Conservation (phyloP, 2,797 vertebrate species). For the Channallabes apus region DNA sequence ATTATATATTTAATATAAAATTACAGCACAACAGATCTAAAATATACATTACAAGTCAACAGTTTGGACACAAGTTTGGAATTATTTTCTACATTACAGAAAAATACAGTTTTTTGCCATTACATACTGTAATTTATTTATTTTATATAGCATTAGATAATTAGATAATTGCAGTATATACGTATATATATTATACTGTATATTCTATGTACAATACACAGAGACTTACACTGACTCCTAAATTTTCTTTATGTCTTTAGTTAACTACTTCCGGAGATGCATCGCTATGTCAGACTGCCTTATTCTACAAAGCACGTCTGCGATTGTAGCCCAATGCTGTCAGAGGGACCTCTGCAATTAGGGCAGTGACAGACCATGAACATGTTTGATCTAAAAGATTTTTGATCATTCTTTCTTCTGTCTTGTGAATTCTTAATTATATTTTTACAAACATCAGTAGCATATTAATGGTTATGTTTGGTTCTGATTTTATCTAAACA, state of each 20-base stretch:
- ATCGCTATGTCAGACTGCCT: conserved; percentile 6
- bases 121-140: too few species aligned
- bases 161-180: background rate
- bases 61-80: background rate
- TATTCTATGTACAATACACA: too few species aligned
- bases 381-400: too few species aligned
- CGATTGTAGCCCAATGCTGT: background rate
- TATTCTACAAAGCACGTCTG: background rate
- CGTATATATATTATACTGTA: too few species aligned
- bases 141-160: background rate
- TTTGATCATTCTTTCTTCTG: too few species aligned
- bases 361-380: too few species aligned
- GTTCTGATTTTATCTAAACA: too few species aligned
- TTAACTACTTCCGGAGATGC: conserved; percentile 18
- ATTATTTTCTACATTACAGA: background rate
- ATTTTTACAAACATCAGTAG: too few species aligned
- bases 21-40: background rate
- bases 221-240: background rate
- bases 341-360: too few species aligned
- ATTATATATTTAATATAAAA: background rate
- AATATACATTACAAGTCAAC: background rate
- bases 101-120: background rate
- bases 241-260: conserved; percentile 7
- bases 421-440: too few species aligned
- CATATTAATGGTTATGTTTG: too few species aligned